Evolutionary conservation across 2,888 invertebrate genomes (phyloP), one percentile per base, ranked within the genome.

Genomic region (Tetranychus truncatus): DNA sequence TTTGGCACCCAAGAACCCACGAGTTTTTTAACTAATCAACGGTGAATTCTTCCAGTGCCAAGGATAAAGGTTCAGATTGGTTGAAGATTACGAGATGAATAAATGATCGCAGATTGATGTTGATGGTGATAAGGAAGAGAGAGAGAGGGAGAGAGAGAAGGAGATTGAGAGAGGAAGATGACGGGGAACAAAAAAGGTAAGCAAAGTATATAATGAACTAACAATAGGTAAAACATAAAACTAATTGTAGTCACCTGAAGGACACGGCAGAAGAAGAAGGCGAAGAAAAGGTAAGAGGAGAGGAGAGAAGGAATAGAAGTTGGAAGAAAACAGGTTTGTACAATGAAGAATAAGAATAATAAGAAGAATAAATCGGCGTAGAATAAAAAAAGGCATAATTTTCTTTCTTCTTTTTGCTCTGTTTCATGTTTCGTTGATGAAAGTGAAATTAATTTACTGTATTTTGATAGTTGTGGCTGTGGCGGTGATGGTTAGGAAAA

Each of bases 21-120:
- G 86, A 87, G 85, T 73, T 24, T 55, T 34, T 20, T 65, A 24
- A 44, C 84, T 82, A 78, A 81, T 83, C 84, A 86, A 87, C 86
- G 87, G 87, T 87, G 87, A 87, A 87, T 87, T 87, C 87, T 87
- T 87, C 86, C 86, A 87, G 87, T 87, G 87, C 87, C 87, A 87
- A 87, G 87, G 83, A 84, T 77, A 79, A 79, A 73, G 78, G 78
- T 73, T 71, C 21, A 69, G 74, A 55, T 66, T 34, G 69, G 69
- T 24, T 24, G 72, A 72, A 44, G 44, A 45, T n/a, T 20, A 20
- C 34, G 44, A 72, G 72, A 72, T n/a, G 44, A 72, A 45, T 69
- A 11, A 69, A 69, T 69, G 6, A 5, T 20, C 4, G 6, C n/a
- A 66, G 66, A 66, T 66, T 69, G 20, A 69, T 69, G 69, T 20